Evolutionary conservation across 2,888 invertebrate genomes (phyloP).

Genomic region (Petrophora chlorosata): DNA sequence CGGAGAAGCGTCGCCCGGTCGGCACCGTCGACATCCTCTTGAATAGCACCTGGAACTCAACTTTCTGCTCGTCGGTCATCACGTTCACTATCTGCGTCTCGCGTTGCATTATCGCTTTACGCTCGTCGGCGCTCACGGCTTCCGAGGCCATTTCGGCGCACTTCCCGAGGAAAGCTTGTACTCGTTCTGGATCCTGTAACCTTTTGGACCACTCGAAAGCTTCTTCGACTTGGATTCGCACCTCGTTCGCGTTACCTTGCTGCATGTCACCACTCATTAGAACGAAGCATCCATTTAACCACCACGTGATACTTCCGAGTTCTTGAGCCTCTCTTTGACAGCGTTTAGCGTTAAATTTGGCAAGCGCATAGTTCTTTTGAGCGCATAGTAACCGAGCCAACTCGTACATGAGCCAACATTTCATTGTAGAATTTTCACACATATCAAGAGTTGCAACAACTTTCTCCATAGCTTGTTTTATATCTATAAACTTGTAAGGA

Average conservation of each 20-base stretch:
- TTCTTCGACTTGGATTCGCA: slow-evolving; percentile 71
- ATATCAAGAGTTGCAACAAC: slow-evolving; percentile 64
- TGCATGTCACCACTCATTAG: slow-evolving; percentile 79
- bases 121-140: slow-evolving; percentile 63
- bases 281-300: slow-evolving; percentile 73
- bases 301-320: slow-evolving; percentile 67
- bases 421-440: slow-evolving; percentile 77
- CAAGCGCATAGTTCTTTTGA: slow-evolving; percentile 74
- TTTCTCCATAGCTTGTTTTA: slow-evolving; percentile 66
- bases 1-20: slow-evolving; percentile 65
- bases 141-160: slow-evolving; percentile 69
- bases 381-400: slow-evolving; percentile 65
- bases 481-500: slow-evolving; percentile 73
- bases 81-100: slow-evolving; percentile 62
- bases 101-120: slow-evolving; percentile 65
- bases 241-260: slow-evolving; percentile 75
- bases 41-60: slow-evolving; percentile 67
- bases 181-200: slow-evolving; percentile 66
- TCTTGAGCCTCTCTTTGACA: slow-evolving; percentile 74
- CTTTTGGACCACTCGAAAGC: slow-evolving; percentile 72
- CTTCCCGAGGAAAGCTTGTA: slow-evolving; percentile 69
- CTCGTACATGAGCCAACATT: slow-evolving; percentile 78
- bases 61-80: slow-evolving; percentile 61
- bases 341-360: slow-evolving; percentile 74
- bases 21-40: slow-evolving; percentile 74